Evolutionary conservation across 2,888 invertebrate genomes (phyloP).

Genomic region (Hydroisotoma schaefferi): DNA sequence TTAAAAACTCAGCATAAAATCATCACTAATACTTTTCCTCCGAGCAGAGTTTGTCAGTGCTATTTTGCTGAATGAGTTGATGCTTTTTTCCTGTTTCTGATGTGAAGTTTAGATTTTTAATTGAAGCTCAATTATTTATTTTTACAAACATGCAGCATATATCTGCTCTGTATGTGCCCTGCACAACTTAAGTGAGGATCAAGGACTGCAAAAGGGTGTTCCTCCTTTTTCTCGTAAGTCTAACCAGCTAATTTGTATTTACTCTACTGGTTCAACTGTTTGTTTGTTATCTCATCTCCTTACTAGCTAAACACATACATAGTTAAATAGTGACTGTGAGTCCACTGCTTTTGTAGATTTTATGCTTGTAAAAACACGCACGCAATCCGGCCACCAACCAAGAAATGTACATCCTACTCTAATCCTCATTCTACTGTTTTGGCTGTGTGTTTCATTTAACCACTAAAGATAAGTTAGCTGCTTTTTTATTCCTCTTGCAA

Average conservation of each 20-base stretch:
- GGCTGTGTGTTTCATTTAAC: too few species aligned
- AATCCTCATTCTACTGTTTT: too few species aligned
- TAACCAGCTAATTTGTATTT: slow-evolving; percentile 2
- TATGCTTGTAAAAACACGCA: slow-evolving; percentile 18
- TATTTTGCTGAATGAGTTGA: background rate
- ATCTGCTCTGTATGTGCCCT: background rate
- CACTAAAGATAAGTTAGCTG: too few species aligned
- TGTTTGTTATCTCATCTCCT: slow-evolving; percentile 2
- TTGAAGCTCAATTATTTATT: background rate
- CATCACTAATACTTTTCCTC: too few species aligned
- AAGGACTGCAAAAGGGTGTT: background rate
- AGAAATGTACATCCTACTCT: too few species aligned
- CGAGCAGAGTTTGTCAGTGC: too few species aligned
- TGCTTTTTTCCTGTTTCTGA: background rate
- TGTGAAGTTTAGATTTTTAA: background rate
- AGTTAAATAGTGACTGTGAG: background rate
- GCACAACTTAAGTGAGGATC: too few species aligned
- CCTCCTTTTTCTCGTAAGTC: slow-evolving; percentile 5
- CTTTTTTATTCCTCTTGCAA: too few species aligned
- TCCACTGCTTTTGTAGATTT: slow-evolving; percentile 8
- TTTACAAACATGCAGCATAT: background rate
- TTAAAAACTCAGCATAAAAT: too few species aligned
- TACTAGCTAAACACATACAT: background rate
- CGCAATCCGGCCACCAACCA: slow-evolving; percentile 13
- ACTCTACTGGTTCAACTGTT: background rate